These are phyloP conservation scores for Calephelis virginiensis DNA, from an alignment of 1,140 invertebrate genomes.

Conservation along the genomic window DNA sequence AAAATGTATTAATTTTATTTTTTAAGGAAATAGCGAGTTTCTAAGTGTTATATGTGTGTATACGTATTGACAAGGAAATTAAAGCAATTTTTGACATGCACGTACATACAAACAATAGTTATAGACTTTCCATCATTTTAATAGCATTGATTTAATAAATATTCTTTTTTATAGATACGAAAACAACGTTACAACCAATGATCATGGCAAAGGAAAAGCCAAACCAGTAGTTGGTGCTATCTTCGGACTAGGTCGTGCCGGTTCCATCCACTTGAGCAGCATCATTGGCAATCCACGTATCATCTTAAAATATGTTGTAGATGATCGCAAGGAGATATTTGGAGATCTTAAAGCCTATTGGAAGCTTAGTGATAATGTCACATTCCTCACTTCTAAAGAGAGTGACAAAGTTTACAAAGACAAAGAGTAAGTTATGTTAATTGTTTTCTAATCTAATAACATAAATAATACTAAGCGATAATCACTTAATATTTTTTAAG, in stretches of 20 bases:
- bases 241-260: constrained; percentile 81
- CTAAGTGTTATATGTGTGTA: no score
- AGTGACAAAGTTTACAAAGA: constrained; percentile 78
- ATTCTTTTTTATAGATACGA: constrained; percentile 30
- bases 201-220: constrained; percentile 23
- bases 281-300: constrained; percentile 77
- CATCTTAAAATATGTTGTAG: constrained; percentile 81
- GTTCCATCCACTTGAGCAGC: constrained; percentile 81
- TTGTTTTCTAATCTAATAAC: no score
- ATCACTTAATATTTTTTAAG: no score
- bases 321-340: constrained; percentile 75
- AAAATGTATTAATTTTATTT: no score
- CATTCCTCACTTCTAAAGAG: constrained; percentile 78
- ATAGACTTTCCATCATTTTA: no score
- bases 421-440: constrained; percentile 67
- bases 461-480: no score
- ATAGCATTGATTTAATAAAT: neutral
- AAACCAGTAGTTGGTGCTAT: constrained; percentile 71
- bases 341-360: constrained; percentile 76
- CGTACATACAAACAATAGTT: no score
- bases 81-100: no score
- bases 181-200: constrained; percentile 37
- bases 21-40: no score
- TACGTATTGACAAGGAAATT: no score
- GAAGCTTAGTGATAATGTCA: constrained; percentile 65